A percentile compares a stretch with the other conserved stretches of the same genome.
phyloP scores from a whole-genome alignment of 2,888 invertebrate genomes.

The Spisula subtruncata region DNA sequence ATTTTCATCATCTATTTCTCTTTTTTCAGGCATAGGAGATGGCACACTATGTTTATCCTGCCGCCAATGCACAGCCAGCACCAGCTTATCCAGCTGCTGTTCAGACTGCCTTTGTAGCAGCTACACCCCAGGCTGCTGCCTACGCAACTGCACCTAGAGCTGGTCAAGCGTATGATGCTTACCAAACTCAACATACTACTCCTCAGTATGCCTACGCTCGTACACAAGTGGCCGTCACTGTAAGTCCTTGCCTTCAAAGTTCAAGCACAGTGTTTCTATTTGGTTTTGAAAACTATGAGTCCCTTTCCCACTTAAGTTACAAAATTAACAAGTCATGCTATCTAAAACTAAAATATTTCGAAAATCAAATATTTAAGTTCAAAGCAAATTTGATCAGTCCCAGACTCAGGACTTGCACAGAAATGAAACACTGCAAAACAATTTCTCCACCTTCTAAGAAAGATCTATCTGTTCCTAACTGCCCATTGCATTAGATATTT shows the following conservation, averaged over 20 bases:
- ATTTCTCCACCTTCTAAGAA: too few relatives aligned
- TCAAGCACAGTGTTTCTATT: too few relatives aligned
- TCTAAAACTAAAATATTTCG: too few relatives aligned
- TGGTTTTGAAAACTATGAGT: too few relatives aligned
- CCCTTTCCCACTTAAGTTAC: too few relatives aligned
- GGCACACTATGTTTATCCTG: slow-evolving; percentile 85
- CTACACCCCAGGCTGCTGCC: slow-evolving; percentile 95
- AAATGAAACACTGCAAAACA: too few relatives aligned
- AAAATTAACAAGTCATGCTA: too few relatives aligned
- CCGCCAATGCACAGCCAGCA: slow-evolving; percentile 88
- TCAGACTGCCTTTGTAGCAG: slow-evolving; percentile 94
- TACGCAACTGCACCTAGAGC: slow-evolving; percentile 94
- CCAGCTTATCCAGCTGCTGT: slow-evolving; percentile 94
- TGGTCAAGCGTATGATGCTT: slow-evolving; percentile 89
- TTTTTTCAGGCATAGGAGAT: slow-evolving; percentile 65
- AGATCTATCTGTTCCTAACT: too few relatives aligned
- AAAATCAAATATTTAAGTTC: too few relatives aligned
- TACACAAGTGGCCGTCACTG: slow-evolving; percentile 85
- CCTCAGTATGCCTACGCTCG: slow-evolving; percentile 86
- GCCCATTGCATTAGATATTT: too few relatives aligned
- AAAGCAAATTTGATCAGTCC: too few relatives aligned
- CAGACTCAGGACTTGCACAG: too few relatives aligned
- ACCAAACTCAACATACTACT: slow-evolving; percentile 85
- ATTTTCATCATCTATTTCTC: neutral
- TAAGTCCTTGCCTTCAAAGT: slow-evolving; percentile 64